Base-by-base conservation (phyloP, 2,113 vertebrate genomes). In the Oreotrochilus melanogaster region DNA sequence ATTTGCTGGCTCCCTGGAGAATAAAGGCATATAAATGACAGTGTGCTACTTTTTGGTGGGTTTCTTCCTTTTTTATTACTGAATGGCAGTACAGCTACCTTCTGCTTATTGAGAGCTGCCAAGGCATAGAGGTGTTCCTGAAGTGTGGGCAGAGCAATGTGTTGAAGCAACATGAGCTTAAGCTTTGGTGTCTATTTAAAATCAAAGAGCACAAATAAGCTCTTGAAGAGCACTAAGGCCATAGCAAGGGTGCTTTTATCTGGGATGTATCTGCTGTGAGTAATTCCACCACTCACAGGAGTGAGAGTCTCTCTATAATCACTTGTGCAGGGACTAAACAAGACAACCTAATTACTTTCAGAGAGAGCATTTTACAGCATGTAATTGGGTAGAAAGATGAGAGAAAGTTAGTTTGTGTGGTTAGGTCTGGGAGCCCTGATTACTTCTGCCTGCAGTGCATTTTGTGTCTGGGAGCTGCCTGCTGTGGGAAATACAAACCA, bases 311-410 rank as follows among this genome's bases (percentile, higher is more conserved):
- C 53, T 35, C 82, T 78, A 48, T 62, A 91, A 92, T 95, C 90
- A 81, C 85, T 91, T 23, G 82, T 42, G 72, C 73, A 22, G 64
- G 47, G 91, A 83, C 80, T 54, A 69, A 93, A 75, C 50, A 42
- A 85, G 71, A 61, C 84, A 89, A 35, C 18, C 57, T 82, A 70
- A 96, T 96, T 83, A 75, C 75, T 82, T 83, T 23, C 76, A 50
- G 73, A 84, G 88, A 92, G 81, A 78, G 69, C 54, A 64, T 78
- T 79, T 89, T 95, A 10, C 87, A 71, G 79, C 21, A 35, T 9
- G n/a, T 81, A 91, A 89, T 62, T 93, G 88, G 81, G 88, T 39
- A 53, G 78, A 28, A 70, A 88, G 87, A 71, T 57, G 89, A 82
- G 74, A 71, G 78, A 51, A 57, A 69, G 76, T 74, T 80, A 42